Base-by-base conservation (phyloP, 2,888 invertebrate genomes). In the Coenonympha arcania region DNA sequence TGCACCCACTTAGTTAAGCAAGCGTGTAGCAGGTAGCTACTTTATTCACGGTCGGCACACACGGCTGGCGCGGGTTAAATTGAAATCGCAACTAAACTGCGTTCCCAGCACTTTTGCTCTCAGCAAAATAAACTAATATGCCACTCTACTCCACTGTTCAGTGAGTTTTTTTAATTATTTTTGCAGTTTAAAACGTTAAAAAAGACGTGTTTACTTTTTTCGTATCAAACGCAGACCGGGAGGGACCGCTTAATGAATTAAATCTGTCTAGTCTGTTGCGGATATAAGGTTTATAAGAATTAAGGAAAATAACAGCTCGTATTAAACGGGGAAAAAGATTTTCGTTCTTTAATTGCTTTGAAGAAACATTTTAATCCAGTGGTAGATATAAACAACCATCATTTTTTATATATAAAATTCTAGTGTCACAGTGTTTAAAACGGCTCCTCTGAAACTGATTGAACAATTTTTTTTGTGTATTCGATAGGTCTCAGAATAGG, bases 1-100 rank as follows among this genome's bases (percentile, higher is more conserved):
- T 20, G 39, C 15, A 13, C 15, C 22, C 37, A 39, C 22, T 39
- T 39, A 39, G 39, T 39, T 39, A 39, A 39, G 39, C 39, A 39
- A 39, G 24, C 39, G 39, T 39, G 24, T 15, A 24, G 4, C 24
- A 22, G 39, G 39, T 30, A 30, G 11, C 13, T 24, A 43, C 41
- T 50, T 42, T 37, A 46, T 50, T 47, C 50, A 47, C 43, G 46
- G 52, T 22, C 26, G 37, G 5, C 47, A 43, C 42, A 42, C 46
- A 50, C 40, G 8, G 46, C 50, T 45, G 37, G 45, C 41, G 30
- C 50, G 34, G 44, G 54, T 48, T 42, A 54, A 54, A 54, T 54
- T 51, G 54, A 55, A 52, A 55, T 52, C 46, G 46, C 52, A 34
- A 31, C 44, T 48, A 43, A 42, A 54, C 51, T 36, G 24, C 34